These are phyloP conservation scores for Heliconius hewitsoni DNA, from an alignment of 1,140 invertebrate genomes.

Conservation along the genomic window DNA sequence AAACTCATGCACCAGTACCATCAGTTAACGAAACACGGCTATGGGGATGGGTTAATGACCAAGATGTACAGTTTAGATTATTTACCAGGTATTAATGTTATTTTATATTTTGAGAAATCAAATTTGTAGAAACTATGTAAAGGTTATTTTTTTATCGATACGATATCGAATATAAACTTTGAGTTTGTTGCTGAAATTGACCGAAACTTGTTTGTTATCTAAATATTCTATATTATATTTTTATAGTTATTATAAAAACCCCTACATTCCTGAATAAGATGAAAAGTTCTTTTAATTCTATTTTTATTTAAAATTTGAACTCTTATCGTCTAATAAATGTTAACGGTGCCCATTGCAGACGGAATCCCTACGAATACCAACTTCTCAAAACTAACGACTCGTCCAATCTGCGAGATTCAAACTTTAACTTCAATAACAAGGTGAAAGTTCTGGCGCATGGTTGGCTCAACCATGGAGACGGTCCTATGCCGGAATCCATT, in stretches of 20 bases:
- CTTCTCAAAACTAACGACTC: constrained; percentile 73
- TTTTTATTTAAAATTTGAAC: constrained; percentile 16
- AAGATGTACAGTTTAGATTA: constrained; percentile 73
- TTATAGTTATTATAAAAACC: background rate
- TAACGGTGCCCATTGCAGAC: constrained; percentile 46
- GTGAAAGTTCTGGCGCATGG: constrained; percentile 79
- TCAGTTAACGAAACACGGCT: constrained; percentile 61
- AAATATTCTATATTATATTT: background rate
- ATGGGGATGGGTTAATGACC: constrained; percentile 67
- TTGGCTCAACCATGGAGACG: constrained; percentile 76
- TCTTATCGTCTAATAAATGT: constrained; percentile 21
- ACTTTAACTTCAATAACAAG: constrained; percentile 75
- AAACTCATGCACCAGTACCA: constrained; percentile 52
- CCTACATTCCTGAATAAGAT: background rate
- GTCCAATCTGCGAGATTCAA: constrained; percentile 62
- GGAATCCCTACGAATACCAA: constrained; percentile 74
- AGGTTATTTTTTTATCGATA: too few species aligned
- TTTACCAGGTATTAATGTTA: constrained; percentile 68
- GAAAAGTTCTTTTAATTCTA: background rate
- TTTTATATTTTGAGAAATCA: background rate
- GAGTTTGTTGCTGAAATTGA: background rate
- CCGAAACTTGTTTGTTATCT: too few species aligned
- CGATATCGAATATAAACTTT: background rate
- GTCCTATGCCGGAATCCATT: constrained; percentile 79
- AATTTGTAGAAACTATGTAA: background rate